Evolutionary conservation across 2,797 vertebrate genomes (phyloP).

Genomic region (Thripadectes ignobilis): DNA sequence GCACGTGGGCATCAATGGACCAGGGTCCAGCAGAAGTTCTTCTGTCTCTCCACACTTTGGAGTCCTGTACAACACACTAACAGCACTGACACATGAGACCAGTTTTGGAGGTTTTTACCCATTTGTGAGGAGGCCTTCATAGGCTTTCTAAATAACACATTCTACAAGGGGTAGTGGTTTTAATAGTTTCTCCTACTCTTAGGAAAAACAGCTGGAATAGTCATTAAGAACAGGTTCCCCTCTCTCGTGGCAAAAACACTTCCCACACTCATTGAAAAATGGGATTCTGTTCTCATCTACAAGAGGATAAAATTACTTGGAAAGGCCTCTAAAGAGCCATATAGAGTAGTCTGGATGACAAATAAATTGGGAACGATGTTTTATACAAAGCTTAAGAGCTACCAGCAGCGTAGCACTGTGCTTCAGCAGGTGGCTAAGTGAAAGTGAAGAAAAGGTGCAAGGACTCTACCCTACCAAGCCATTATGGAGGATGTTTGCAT

Average conservation of each 20-base stretch:
- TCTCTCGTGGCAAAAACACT: neutral
- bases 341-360: neutral
- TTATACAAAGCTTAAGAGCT: neutral
- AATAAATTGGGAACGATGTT: neutral
- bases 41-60: neutral
- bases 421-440: neutral
- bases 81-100: neutral
- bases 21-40: neutral
- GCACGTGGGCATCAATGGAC: neutral
- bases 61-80: neutral
- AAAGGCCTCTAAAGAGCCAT: neutral
- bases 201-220: neutral
- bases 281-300: neutral
- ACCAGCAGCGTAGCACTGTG: neutral
- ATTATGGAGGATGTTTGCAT: neutral
- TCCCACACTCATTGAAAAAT: neutral
- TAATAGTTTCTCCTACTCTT: neutral
- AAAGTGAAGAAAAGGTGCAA: neutral
- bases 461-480: neutral
- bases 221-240: neutral
- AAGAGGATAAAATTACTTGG: neutral
- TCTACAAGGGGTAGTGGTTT: neutral
- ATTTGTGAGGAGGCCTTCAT: neutral
- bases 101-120: rapidly evolving
- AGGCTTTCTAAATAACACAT: neutral